These are phyloP conservation scores for Porites rus DNA, from an alignment of 92 coral and sea anemone genomes.

Conservation along the genomic window DNA sequence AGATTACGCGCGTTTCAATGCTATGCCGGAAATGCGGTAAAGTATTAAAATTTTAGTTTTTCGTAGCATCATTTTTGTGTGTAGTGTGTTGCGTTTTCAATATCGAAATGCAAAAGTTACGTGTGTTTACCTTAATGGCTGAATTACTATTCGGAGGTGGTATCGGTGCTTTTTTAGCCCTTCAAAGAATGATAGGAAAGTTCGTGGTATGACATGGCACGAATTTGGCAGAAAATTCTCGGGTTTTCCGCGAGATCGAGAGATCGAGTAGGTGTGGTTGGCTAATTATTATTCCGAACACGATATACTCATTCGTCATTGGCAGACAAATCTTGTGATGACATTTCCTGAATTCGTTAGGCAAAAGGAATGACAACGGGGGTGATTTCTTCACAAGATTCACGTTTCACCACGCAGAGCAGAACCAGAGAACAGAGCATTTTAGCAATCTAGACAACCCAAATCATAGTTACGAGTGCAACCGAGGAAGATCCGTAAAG, in stretches of 20 bases:
- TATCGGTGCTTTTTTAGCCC: no score
- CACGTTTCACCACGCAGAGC: slow-evolving; percentile 10
- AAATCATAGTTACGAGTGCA: neutral
- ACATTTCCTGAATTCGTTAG: slow-evolving; percentile 35
- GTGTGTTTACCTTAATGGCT: no score
- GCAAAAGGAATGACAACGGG: neutral
- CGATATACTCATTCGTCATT: slow-evolving; percentile 22
- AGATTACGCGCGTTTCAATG: no score
- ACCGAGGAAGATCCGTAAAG: neutral
- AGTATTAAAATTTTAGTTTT: no score
- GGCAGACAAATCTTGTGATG: slow-evolving; percentile 19
- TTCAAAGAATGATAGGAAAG: neutral
- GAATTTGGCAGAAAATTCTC: slow-evolving; percentile 18
- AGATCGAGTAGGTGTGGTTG: neutral
- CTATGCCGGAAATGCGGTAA: no score
- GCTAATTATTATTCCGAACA: neutral
- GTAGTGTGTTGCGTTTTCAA: no score
- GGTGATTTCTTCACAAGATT: neutral
- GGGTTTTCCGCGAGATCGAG: neutral
- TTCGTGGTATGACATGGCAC: neutral
- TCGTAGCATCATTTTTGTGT: no score
- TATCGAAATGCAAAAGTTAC: no score
- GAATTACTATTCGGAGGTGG: no score
- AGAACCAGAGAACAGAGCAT: neutral
- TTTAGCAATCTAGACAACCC: neutral